phyloP scores from a whole-genome alignment of 2,888 invertebrate species.

The Sclerodermus sp. region DNA sequence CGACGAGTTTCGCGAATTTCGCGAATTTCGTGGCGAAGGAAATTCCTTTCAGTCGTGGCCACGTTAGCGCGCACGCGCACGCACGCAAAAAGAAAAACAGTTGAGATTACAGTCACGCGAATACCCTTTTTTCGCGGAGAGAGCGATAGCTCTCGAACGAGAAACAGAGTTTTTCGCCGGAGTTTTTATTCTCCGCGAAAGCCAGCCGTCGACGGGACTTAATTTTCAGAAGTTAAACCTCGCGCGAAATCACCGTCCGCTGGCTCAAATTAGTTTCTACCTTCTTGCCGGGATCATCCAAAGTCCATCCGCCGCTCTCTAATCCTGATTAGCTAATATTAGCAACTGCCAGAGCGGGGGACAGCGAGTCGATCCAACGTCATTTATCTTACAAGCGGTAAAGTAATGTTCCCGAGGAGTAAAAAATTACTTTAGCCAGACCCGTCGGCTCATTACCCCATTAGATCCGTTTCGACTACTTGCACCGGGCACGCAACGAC shows the following conservation, averaged over 20 bases:
- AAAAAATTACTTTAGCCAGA: no score
- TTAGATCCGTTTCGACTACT: no score
- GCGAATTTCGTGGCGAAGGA: constrained; percentile 11
- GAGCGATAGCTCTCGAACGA: neutral
- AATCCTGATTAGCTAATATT: neutral
- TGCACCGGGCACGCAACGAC: no score
- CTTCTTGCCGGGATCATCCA: neutral
- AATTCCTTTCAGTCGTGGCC: constrained; percentile 10
- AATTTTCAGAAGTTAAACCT: no score
- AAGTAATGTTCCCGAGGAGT: no score
- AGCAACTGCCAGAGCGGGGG: neutral
- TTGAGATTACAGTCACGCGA: constrained; percentile 5
- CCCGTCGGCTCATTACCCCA: no score
- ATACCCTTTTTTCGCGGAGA: neutral
- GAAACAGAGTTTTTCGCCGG: neutral
- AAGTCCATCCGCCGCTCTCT: neutral
- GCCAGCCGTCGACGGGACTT: no score
- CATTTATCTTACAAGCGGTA: no score
- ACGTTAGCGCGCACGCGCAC: neutral
- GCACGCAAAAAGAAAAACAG: neutral
- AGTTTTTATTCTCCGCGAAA: no score
- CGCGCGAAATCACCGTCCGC: no score
- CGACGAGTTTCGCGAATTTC: neutral
- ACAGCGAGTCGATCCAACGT: neutral
- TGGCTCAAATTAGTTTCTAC: neutral